These are phyloP conservation scores for Drosophila mimica DNA, from an alignment of 2,888 invertebrate species.

Conservation along the genomic window DNA sequence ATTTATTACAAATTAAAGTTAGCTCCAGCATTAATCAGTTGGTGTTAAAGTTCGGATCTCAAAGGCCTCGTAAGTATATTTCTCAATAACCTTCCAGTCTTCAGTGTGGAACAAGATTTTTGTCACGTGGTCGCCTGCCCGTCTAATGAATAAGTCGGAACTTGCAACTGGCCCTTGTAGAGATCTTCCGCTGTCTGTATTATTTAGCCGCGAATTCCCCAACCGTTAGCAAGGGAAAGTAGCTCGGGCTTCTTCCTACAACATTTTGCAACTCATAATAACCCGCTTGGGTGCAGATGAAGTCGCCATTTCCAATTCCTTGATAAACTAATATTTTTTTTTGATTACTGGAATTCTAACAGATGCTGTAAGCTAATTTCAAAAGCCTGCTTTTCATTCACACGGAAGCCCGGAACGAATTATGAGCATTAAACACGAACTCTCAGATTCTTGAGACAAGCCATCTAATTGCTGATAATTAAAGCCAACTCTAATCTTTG, in stretches of 20 bases:
- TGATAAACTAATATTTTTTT: background rate
- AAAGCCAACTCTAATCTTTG: conserved; percentile 1
- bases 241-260: conserved; percentile 59
- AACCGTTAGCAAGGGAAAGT: conserved; percentile 51
- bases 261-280: conserved; percentile 54
- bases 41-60: conserved; percentile 33
- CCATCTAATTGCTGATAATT: conserved; percentile 7
- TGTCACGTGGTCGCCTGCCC: too few relatives aligned
- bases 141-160: too few relatives aligned
- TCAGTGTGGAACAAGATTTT: too few relatives aligned
- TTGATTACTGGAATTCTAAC: background rate
- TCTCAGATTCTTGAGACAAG: background rate
- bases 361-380: conserved; percentile 21
- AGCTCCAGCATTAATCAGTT: background rate
- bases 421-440: conserved; percentile 29
- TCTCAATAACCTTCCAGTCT: conserved; percentile 50
- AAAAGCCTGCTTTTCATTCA: conserved; percentile 24
- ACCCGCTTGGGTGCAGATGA: background rate
- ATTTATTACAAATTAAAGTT: background rate
- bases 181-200: conserved; percentile 23
- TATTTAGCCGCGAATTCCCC: conserved; percentile 64
- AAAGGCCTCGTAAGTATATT: conserved; percentile 55
- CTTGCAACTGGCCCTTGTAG: conserved; percentile 56
- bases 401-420: conserved; percentile 7
- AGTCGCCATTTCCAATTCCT: conserved; percentile 34